Base-by-base conservation (phyloP, 2,113 vertebrate species). In the Crotalus tigris region DNA sequence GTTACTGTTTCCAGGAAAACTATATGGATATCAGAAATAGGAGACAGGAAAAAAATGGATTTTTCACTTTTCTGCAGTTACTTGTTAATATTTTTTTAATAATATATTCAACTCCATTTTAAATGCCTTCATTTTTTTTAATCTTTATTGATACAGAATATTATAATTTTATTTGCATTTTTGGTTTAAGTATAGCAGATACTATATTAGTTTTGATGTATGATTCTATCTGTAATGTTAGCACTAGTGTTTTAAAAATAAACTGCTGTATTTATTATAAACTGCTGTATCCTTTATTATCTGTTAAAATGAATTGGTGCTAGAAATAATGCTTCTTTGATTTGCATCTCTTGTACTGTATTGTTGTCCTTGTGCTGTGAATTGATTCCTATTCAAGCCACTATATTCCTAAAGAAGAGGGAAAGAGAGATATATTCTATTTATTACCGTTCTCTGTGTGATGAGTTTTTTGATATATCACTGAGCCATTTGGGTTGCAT, bases 51-150 rank as follows among this genome's bases (percentile, higher is more conserved):
- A 81, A 81, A 81, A 81, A 3, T 1, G 33, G 7, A 81, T 81
- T 91, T 59, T 3, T 0, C 55, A 55, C 75, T 3, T 3, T 93
- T 91, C 12, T 85, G 21, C 6, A 44, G n/a, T n/a, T 46, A 1
- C 53, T 93, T 92, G 13, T 87, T 90, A 39, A 21, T 91, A 58
- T 17, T 94, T 93, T 23, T 6, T 90, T 75, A n/a, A 29, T 6
- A 75, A 17, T 5, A 10, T 87, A 93, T 26, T 57, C 39, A 59
- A 59, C 21, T 89, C 33, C 23, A 49, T 39, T 54, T 7, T 81
- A 88, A 88, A 17, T 39, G 17, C 33, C 75, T 81, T 7, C 75
- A 44, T 44, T 81, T 64, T 64, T n/a, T 49, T 33, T 44, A 81
- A 39, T 55, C 5, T 55, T 90, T 53, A 90, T 75, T 75, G 53